phyloP scores from a whole-genome alignment of 2,797 vertebrate genomes.

The Dryobates pubescens region DNA sequence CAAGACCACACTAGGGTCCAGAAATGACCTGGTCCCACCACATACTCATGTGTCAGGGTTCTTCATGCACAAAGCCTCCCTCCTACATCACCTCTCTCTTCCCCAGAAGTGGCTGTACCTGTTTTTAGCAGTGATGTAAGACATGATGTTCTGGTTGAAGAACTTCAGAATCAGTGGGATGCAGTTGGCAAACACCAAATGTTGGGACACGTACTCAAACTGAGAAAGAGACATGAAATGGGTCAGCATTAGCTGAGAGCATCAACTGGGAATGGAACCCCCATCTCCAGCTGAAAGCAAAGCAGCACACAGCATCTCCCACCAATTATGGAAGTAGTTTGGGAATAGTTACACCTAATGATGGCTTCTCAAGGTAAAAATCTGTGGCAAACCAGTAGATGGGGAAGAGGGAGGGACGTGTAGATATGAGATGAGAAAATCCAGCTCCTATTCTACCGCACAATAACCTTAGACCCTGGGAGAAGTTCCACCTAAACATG shows the following conservation, averaged over 20 bases:
- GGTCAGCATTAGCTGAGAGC: not conserved
- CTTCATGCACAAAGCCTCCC: not conserved
- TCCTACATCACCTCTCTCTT: not conserved
- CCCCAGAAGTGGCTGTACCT: slow-evolving; percentile 78
- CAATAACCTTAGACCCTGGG: not conserved
- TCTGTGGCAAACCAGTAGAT: not conserved
- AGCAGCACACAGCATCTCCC: not conserved
- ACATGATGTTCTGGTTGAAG: slow-evolving; percentile 99
- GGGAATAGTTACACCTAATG: not conserved
- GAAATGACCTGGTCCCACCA: not conserved
- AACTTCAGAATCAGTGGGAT: slow-evolving; percentile 98
- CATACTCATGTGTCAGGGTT: not conserved
- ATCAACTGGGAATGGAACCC: not conserved
- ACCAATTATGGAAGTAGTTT: not conserved
- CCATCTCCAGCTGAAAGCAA: not conserved
- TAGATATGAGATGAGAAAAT: not conserved
- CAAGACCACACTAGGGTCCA: fast-evolving
- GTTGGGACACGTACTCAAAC: slow-evolving; percentile 97
- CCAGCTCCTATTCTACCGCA: not conserved
- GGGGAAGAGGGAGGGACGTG: not conserved
- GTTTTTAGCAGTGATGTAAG: slow-evolving; percentile 98
- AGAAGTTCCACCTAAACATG: too few relatives aligned
- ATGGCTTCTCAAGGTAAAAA: not conserved
- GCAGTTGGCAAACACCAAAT: slow-evolving; percentile 98
- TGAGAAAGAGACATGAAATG: slow-evolving; percentile 58